These are phyloP conservation scores for Lepidocolaptes lacrymiger DNA, from an alignment of 2,797 vertebrate species.

Conservation along the genomic window DNA sequence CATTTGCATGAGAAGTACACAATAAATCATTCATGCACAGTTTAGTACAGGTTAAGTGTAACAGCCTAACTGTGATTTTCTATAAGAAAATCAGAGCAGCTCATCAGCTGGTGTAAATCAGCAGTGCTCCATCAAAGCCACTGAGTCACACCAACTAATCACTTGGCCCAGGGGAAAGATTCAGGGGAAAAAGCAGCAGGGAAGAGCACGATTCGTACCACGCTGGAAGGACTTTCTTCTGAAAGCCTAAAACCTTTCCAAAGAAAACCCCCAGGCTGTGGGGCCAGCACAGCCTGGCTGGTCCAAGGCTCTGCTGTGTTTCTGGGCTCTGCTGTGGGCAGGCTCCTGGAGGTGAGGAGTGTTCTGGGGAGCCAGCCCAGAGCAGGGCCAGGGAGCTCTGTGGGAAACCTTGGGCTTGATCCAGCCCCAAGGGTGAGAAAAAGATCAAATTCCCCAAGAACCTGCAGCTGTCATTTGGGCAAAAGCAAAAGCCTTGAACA, in stretches of 20 bases:
- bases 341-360: neutral
- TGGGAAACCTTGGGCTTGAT: neutral
- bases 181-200: slow-evolving; percentile 2
- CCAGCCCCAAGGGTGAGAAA: fast-evolving
- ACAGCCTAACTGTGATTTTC: slow-evolving; percentile 50
- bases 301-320: neutral
- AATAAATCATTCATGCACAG: slow-evolving; percentile 65
- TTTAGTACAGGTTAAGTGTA: slow-evolving; percentile 67
- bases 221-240: neutral
- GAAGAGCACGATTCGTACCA: neutral
- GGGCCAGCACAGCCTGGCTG: neutral
- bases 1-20: slow-evolving; percentile 69
- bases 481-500: neutral
- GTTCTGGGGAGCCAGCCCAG: neutral
- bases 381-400: neutral
- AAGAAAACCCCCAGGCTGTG: neutral
- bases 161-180: slow-evolving; percentile 34
- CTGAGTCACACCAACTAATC: slow-evolving; percentile 42
- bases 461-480: neutral
- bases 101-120: slow-evolving; percentile 56
- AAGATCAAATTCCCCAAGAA: neutral
- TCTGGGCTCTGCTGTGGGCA: neutral
- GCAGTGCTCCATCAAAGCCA: slow-evolving; percentile 44
- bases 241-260: neutral
- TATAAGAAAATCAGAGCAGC: slow-evolving; percentile 40